Conservation (phyloP, 2,113 vertebrate genomes). For the Leuciscus idus region DNA sequence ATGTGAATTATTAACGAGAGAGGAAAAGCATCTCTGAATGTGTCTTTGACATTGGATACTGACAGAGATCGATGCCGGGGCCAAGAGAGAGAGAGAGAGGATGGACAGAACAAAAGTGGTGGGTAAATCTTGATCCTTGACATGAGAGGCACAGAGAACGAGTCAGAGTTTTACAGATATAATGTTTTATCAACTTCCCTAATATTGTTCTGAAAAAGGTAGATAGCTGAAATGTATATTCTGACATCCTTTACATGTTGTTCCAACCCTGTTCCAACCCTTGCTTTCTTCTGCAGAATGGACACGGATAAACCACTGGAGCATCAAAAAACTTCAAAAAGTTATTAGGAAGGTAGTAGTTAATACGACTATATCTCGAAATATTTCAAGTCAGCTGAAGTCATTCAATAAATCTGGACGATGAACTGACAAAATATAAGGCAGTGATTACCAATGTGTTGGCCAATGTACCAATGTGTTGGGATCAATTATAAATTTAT, state of each 20-base stretch:
- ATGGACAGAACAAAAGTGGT: slow-evolving; percentile 47
- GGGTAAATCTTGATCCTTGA: slow-evolving; percentile 28
- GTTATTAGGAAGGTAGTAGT: background rate
- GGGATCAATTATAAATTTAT: background rate
- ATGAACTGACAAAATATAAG: background rate
- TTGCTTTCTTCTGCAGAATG: background rate
- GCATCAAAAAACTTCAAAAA: background rate
- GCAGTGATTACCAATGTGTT: background rate
- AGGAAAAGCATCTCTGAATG: slow-evolving; percentile 78
- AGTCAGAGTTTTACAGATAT: slow-evolving; percentile 12
- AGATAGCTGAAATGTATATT: background rate
- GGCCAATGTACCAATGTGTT: no score
- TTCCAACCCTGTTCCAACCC: background rate
- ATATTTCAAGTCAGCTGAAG: background rate
- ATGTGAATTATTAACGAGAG: slow-evolving; percentile 81
- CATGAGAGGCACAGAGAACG: background rate
- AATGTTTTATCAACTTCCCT: background rate
- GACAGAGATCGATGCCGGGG: slow-evolving; percentile 77
- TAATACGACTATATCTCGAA: background rate
- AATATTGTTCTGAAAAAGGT: background rate
- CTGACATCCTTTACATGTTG: background rate
- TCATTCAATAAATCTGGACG: background rate
- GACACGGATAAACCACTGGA: background rate
- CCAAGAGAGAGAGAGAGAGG: slow-evolving; percentile 54
- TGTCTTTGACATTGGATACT: slow-evolving; percentile 82